These are phyloP conservation scores for Phalacrocorax carbo DNA, from an alignment of 2,113 vertebrate genomes.

Conservation along the genomic window DNA sequence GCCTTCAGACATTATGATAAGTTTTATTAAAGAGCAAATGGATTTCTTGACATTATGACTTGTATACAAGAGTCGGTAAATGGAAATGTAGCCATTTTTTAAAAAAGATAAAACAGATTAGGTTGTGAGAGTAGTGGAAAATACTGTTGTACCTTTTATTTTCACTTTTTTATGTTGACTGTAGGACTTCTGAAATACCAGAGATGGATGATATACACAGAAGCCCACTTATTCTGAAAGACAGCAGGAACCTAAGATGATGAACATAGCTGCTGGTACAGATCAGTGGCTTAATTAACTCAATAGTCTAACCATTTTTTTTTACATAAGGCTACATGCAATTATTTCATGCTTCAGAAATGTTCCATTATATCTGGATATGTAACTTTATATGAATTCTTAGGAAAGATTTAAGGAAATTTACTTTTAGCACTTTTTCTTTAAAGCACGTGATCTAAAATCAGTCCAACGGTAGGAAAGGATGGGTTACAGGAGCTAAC, in stretches of 20 bases:
- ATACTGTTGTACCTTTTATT: neutral
- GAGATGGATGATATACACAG: neutral
- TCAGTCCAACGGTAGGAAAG: neutral
- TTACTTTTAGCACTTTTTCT: neutral
- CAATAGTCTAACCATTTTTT: conserved; percentile 22
- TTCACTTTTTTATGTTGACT: neutral
- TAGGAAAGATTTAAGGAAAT: neutral
- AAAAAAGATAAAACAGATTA: conserved; percentile 13
- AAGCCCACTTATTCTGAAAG: neutral
- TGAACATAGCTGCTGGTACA: neutral
- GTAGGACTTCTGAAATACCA: conserved; percentile 1
- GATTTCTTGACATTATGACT: conserved; percentile 73
- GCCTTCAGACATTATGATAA: conserved; percentile 67
- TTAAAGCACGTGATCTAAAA: neutral
- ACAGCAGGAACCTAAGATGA: neutral
- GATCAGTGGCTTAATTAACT: conserved; percentile 22
- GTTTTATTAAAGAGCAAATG: conserved; percentile 74
- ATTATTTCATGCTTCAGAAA: conserved; percentile 29
- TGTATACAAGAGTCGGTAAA: conserved; percentile 44
- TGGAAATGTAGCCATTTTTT: conserved; percentile 49
- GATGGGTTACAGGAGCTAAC: neutral
- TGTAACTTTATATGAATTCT: neutral
- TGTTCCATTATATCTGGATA: neutral
- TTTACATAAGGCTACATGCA: conserved; percentile 15
- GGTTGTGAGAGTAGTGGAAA: neutral